Evolutionary conservation across 2,797 vertebrate genomes (phyloP).

Genomic region (Coregonus suidteri): DNA sequence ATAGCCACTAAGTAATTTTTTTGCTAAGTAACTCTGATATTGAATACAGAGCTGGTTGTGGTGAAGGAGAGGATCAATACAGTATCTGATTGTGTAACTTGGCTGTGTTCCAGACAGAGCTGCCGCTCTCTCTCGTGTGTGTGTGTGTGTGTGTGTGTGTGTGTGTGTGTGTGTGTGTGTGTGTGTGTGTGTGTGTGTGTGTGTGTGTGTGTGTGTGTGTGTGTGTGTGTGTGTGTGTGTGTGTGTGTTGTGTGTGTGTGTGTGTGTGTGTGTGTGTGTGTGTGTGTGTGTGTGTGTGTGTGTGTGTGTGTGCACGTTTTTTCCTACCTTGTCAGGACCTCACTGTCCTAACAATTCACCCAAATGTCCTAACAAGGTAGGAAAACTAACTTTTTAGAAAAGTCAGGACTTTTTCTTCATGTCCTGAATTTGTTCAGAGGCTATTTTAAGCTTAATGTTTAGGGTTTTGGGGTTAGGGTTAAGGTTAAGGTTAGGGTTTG

Average conservation of each 20-base stretch:
- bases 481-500: no score
- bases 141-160: constrained; percentile 1
- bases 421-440: no score
- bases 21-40: not conserved
- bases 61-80: not conserved
- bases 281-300: constrained; percentile 25
- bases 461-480: no score
- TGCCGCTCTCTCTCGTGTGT: constrained; percentile 27
- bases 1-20: not conserved
- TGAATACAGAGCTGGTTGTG: constrained; percentile 10
- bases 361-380: no score
- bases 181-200: constrained; percentile 14
- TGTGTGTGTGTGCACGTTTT: constrained; percentile 4
- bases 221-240: constrained; percentile 26
- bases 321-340: no score
- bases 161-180: constrained; percentile 26
- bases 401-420: no score
- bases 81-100: constrained; percentile 18
- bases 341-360: no score
- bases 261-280: constrained; percentile 5
- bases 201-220: constrained; percentile 1
- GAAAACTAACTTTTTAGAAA: no score
- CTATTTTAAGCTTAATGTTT: no score
- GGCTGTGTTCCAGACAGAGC: constrained; percentile 31
- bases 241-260: constrained; percentile 15